Percentiles rank a stretch among this genome's conserved stretches.
These are phyloP conservation scores for Hypomesus transpacificus DNA, from an alignment of 2,113 vertebrate genomes.

Conservation along the genomic window DNA sequence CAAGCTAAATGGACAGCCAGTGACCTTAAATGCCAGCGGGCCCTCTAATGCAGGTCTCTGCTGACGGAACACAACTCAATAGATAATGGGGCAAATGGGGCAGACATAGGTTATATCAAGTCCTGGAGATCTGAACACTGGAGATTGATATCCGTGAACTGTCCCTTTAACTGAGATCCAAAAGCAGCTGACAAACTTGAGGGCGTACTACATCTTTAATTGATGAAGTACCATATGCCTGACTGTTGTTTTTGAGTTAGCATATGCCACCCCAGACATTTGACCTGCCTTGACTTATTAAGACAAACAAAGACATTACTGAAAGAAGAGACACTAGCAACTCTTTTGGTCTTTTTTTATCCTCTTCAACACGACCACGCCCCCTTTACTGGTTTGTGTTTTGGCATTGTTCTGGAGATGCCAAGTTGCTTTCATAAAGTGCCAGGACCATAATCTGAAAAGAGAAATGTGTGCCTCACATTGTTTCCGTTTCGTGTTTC, in stretches of 20 bases:
- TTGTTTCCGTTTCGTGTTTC: not conserved
- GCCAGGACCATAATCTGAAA: too few relatives aligned
- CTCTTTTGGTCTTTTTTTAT: not conserved
- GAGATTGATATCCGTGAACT: too few relatives aligned
- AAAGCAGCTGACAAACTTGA: too few relatives aligned
- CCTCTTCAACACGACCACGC: not conserved
- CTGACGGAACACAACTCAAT: not conserved
- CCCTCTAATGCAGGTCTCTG: too few relatives aligned
- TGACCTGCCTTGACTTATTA: conserved; percentile 24
- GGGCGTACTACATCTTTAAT: too few relatives aligned
- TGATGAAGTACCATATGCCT: conserved; percentile 13
- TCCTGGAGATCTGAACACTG: too few relatives aligned
- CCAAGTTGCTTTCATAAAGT: not conserved
- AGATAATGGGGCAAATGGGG: too few relatives aligned
- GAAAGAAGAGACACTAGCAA: not conserved
- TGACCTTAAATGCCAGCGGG: not conserved
- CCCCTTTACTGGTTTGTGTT: not conserved
- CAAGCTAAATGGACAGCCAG: not conserved
- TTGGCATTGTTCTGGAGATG: not conserved
- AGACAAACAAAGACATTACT: not conserved
- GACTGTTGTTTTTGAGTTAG: not conserved
- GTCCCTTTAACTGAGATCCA: too few relatives aligned
- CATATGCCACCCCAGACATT: conserved; percentile 16
- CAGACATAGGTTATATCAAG: too few relatives aligned
- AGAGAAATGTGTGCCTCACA: too few relatives aligned